Conservation (phyloP, 35 echinoderm and acorn worm species). For the Heliocidaris erythrogramma region DNA sequence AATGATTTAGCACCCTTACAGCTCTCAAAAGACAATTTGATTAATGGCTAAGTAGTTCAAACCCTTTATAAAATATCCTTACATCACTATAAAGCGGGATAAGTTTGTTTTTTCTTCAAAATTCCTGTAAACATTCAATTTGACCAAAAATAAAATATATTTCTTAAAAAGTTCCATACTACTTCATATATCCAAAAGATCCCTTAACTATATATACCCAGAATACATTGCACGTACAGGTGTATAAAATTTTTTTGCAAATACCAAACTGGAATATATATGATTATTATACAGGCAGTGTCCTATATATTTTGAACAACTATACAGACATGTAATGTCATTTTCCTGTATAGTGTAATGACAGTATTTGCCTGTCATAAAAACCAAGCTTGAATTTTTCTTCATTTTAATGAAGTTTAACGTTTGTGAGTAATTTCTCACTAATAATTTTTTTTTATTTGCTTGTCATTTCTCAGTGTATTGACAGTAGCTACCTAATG, state of each 20-base stretch:
- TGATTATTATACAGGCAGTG: background rate
- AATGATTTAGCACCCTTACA: too few relatives aligned
- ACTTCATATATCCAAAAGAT: slow-evolving; percentile 3
- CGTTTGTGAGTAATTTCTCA: background rate
- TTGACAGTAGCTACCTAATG: too few relatives aligned
- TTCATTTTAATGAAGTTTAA: background rate
- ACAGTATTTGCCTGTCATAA: too few relatives aligned
- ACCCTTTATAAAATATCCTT: background rate
- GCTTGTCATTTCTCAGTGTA: too few relatives aligned
- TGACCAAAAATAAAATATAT: background rate
- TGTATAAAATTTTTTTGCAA: background rate
- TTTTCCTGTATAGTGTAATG: background rate
- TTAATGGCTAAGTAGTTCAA: background rate
- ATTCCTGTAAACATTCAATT: background rate
- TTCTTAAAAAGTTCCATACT: background rate
- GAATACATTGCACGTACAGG: slow-evolving; percentile 9
- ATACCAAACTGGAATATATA: background rate
- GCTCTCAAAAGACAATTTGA: background rate
- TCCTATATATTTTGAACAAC: background rate
- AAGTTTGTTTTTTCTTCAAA: background rate
- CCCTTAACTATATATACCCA: background rate
- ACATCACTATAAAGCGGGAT: background rate
- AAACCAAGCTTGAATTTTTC: background rate
- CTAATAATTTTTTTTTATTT: too few relatives aligned
- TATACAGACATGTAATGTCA: background rate